Base-by-base conservation (phyloP, 1,140 invertebrate genomes). In the Microplitis demolitor region DNA sequence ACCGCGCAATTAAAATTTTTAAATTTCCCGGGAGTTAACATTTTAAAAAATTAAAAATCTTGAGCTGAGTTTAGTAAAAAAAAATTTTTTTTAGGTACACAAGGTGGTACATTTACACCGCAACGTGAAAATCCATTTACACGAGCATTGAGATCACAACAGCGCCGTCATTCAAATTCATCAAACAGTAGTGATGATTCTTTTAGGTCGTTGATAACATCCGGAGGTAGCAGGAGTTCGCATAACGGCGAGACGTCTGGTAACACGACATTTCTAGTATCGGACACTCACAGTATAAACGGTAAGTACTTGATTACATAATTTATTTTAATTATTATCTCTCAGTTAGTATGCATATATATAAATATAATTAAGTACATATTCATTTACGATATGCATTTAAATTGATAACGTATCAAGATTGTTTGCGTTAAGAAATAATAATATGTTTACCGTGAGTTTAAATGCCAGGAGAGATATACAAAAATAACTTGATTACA, bases 51-150 rank as follows among this genome's bases (percentile, higher is more conserved):
- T 34, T 45, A 31, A 50, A 61, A 16, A 66, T 39, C 8, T 39
- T 39, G 24, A 24, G 24, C 24, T 39, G 4, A 58, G n/a, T n/a
- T 14, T 69, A 50, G 50, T 35, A 35, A 31, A 37, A 60, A 16
- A 24, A 53, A 58, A 39, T 34, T 69, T 63, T 45, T 58, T 74
- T 4, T 31, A 84, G 84, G 82, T 56, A 89, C 88, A 14, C 88
- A 92, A 86, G 91, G 91, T 35, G 92, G 92, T 31, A 93, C 93
- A 13, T 94, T 94, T 78, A 82, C 85, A 31, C 80, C 83, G 70
- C 89, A 91, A 72, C 81, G 83, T 3, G 91, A 91, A 80, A 91
- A 91, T 84, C 78, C 83, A 34, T 84, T 84, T 64, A 45, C 66
- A 3, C 77, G 79, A 72, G 76, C 72, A 14, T 68, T 76, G 50